Evolutionary conservation across 2,888 invertebrate genomes (phyloP).

Genomic region (Geotrupes spiniger): DNA sequence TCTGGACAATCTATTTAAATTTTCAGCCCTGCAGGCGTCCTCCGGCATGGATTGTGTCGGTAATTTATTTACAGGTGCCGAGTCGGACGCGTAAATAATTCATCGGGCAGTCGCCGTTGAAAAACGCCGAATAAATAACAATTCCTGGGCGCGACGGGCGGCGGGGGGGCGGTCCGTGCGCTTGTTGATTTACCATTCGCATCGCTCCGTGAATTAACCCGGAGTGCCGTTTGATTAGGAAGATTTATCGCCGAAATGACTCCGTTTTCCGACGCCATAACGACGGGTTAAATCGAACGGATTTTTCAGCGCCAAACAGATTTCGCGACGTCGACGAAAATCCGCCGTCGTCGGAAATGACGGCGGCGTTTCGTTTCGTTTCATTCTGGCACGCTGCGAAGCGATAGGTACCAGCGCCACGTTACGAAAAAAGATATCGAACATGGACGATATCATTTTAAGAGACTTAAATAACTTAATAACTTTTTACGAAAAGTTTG

Average conservation of each 20-base stretch:
- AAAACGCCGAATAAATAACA: slow-evolving; percentile 12
- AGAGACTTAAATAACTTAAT: too few species aligned
- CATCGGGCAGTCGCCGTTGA: slow-evolving; percentile 10
- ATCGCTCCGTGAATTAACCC: slow-evolving; percentile 10
- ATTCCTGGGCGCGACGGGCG: neutral
- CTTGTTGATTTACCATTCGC: slow-evolving; percentile 13
- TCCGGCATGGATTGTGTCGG: slow-evolving; percentile 1
- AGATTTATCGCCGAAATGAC: slow-evolving; percentile 9
- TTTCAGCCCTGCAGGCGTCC: neutral
- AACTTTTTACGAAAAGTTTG: too few species aligned
- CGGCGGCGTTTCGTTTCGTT: too few species aligned
- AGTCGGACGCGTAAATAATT: slow-evolving; percentile 11
- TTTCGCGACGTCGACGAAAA: too few species aligned
- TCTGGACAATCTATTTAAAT: slow-evolving; percentile 2
- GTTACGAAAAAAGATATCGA: too few species aligned
- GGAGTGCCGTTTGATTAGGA: slow-evolving; percentile 10
- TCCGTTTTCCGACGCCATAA: slow-evolving; percentile 1
- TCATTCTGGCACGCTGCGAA: too few species aligned
- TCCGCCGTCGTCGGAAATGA: too few species aligned
- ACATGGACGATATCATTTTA: too few species aligned
- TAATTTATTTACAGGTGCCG: slow-evolving; percentile 11
- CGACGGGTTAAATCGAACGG: too few species aligned
- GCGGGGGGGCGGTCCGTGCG: neutral
- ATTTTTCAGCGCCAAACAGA: too few species aligned
- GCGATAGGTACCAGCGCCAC: too few species aligned